Base-by-base conservation (phyloP, 2,797 vertebrate genomes). In the Lutjanus argentimaculatus region DNA sequence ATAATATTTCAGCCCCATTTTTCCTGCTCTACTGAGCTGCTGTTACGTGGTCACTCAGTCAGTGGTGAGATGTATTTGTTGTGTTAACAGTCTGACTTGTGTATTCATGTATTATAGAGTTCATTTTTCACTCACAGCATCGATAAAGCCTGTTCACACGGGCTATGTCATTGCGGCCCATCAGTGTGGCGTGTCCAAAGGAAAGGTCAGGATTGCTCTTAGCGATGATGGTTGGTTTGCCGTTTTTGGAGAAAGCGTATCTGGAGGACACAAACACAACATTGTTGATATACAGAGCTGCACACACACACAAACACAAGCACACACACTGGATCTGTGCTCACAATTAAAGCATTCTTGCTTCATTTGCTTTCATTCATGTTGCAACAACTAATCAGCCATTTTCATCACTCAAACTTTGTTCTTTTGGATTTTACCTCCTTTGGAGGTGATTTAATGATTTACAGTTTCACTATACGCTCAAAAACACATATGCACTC, bases 101-200 rank as follows among this genome's bases (percentile, higher is more conserved):
- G 2, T 30, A 30, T 30, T 2, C 4, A 2, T 30, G 4, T 30
- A 30, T 2, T 2, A 30, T 30, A n/a, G 15, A 4, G 6, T 49
- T 21, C 1, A 3, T 19, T 42, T 43, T 78, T 30, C 11, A 87
- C 79, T 80, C 48, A 70, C 83, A 10, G 83, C 89, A 92, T 1
- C 11, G 1, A 59, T 92, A 92, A 43, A 92, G 87, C 6, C 0
- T 40, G 68, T 92, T 92, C 79, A 92, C 40, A 1, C 88, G 85
- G 0, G 8, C 16, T 0, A 89, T 79, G 67, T 92, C 84, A 6
- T 76, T 79, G 1, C 0, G 0, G 6, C 77, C 89, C 85, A 89
- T 84, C 2, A 11, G 0, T 1, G 0, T 4, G 14, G 69, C 67
- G 0, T 0, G 0, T 17, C 85, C 85, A 3, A 90, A 75, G 0